Evolutionary conservation across 2,113 vertebrate species (phyloP), one percentile per base, ranked within the genome.

Genomic region (Oenanthe oenanthe): DNA sequence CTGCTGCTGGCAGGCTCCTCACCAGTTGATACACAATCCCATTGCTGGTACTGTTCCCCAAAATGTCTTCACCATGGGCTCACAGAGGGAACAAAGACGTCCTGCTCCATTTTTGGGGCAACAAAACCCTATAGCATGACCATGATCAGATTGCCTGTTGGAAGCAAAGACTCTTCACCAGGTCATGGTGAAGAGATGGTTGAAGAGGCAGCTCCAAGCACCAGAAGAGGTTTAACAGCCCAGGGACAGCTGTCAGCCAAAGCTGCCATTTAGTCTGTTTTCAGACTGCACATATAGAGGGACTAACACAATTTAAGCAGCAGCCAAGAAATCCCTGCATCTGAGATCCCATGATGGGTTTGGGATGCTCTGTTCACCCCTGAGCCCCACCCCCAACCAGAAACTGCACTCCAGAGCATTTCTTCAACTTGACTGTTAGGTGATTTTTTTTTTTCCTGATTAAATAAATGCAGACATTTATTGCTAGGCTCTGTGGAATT

Each of bases 101-200:
- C 40, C 14, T 0, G 0, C 4, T 25, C 3, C 20, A 48, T 10
- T 72, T 79, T 5, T 8, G 29, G 57, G 42, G 18, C 5, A 9
- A 5, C 4, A 77, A 7, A 31, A n/a, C 20, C 24, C 57, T 9
- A 12, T 0, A 22, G 25, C 1, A 58, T 34, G 53, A 73, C 25
- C 31, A 28, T 0, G 2, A 51, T 45, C 38, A 34, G 19, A 8
- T 2, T 11, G 57, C 4, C n/a, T 19, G 21, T 4, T 20, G 36
- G 57, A 24, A 85, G 34, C 72, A 28, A 21, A 1, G 13, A 26
- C 26, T 22, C 48, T 67, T 43, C 50, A 32, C 45, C 20, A 53
- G 42, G 14, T n/a, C 12, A 28, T 3, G 4, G 76, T 2, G 47
- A 61, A 22, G 34, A 81, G 38, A 21, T 19, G 4, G 9, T 54